Conservation (phyloP, 1,140 invertebrate species). For the Anadara kagoshimensis region DNA sequence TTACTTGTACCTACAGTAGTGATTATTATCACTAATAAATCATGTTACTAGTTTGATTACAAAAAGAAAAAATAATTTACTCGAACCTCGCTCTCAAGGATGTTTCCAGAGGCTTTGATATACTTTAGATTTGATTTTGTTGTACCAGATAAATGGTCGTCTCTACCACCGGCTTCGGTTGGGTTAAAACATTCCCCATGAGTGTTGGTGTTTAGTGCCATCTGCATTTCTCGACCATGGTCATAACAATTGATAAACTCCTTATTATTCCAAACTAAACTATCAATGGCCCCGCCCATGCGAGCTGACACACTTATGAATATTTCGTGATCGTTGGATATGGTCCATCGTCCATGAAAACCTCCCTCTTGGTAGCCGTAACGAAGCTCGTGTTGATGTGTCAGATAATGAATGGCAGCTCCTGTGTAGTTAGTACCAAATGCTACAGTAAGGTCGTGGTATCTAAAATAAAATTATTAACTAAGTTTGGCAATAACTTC, state of each 20-base stretch:
- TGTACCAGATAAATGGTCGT: slow-evolving; percentile 12
- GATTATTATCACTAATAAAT: too few species aligned
- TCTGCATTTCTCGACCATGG: slow-evolving; percentile 49
- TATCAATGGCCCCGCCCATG: slow-evolving; percentile 50
- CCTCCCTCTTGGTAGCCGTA: slow-evolving; percentile 38
- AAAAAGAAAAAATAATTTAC: too few species aligned
- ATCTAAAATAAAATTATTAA: slow-evolving; percentile 27
- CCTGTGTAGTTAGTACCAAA: slow-evolving; percentile 37
- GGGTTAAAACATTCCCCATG: slow-evolving; percentile 51
- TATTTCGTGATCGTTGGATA: slow-evolving; percentile 23
- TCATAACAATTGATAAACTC: slow-evolving; percentile 50
- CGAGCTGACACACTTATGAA: slow-evolving; percentile 42
- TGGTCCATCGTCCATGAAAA: slow-evolving; percentile 38
- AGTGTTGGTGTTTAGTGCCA: slow-evolving; percentile 39
- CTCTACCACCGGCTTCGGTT: slow-evolving; percentile 46
- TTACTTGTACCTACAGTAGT: too few species aligned
- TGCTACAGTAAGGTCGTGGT: slow-evolving; percentile 37
- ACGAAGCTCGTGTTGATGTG: slow-evolving; percentile 26
- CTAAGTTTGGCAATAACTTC: background rate
- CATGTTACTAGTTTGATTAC: too few species aligned
- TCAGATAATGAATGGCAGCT: slow-evolving; percentile 42
- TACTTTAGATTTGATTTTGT: slow-evolving; percentile 35
- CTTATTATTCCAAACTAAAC: slow-evolving; percentile 49
- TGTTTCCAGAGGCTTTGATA: slow-evolving; percentile 22
- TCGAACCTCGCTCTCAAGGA: slow-evolving; percentile 29